These are phyloP conservation scores for Brenthis ino DNA, from an alignment of 2,888 invertebrate genomes.

Conservation along the genomic window DNA sequence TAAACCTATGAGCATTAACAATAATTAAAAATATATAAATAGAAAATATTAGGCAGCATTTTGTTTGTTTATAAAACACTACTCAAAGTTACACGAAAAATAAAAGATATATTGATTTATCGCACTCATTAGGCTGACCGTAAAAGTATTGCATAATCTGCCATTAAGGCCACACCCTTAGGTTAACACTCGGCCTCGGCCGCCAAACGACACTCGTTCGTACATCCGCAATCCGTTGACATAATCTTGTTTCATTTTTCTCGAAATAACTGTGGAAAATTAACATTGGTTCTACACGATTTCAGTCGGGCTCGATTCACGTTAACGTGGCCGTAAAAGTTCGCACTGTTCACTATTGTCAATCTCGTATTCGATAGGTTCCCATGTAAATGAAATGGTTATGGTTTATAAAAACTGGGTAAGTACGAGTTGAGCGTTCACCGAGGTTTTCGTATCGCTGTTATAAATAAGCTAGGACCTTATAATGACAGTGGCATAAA, in stretches of 20 bases:
- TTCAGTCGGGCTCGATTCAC: slow-evolving; percentile 1
- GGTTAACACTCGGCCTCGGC: slow-evolving; percentile 37
- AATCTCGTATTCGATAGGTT: not conserved
- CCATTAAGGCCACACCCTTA: slow-evolving; percentile 30
- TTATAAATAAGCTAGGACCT: no score
- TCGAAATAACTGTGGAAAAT: not conserved
- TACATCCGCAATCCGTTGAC: slow-evolving; percentile 35
- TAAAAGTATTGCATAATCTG: slow-evolving; percentile 34
- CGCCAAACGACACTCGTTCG: slow-evolving; percentile 30
- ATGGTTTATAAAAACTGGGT: no score
- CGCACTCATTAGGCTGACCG: slow-evolving; percentile 23
- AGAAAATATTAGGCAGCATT: not conserved
- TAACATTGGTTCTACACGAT: slow-evolving; percentile 9
- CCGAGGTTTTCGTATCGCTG: no score
- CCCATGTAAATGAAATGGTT: slow-evolving; percentile 8
- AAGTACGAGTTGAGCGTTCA: no score
- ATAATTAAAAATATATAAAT: not conserved
- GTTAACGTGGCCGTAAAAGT: not conserved
- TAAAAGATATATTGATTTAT: slow-evolving; percentile 32
- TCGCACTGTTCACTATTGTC: not conserved
- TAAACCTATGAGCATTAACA: no score
- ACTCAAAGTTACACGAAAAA: slow-evolving; percentile 5
- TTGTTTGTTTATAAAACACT: not conserved
- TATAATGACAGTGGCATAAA: no score
- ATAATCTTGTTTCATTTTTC: slow-evolving; percentile 19